These are phyloP conservation scores for Haliclystus octoradiatus DNA, from an alignment of 30 jellyfish, hydroid and myxozoan species.

Conservation along the genomic window DNA sequence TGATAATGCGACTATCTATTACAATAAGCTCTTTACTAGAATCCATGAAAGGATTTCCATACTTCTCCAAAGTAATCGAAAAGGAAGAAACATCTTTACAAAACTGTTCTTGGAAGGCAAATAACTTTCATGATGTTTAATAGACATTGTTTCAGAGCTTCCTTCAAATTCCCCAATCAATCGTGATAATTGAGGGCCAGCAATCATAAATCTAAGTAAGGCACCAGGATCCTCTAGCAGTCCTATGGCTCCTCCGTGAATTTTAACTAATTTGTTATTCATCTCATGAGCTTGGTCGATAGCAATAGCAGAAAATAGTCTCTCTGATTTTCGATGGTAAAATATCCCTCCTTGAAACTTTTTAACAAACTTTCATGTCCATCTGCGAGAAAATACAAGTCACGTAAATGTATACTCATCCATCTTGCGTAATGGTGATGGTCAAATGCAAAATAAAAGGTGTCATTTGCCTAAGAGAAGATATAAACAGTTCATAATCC, in stretches of 20 bases:
- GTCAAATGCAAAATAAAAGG: slow-evolving; percentile 19
- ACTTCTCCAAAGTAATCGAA: slow-evolving; percentile 5
- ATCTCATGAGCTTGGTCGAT: slow-evolving; percentile 35
- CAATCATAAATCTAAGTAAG: slow-evolving; percentile 27
- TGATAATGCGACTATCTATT: slow-evolving; percentile 12
- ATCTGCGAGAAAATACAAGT: background rate
- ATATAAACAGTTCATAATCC: slow-evolving; percentile 6
- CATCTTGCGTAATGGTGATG: slow-evolving; percentile 24
- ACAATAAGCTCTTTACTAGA: slow-evolving; percentile 25
- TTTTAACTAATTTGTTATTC: slow-evolving; percentile 25
- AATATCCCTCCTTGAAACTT: slow-evolving; percentile 13
- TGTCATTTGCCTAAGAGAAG: slow-evolving; percentile 3
- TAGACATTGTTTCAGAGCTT: no score
- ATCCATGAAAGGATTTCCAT: slow-evolving; percentile 47
- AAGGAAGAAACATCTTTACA: slow-evolving; percentile 22
- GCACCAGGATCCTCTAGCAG: slow-evolving; percentile 27
- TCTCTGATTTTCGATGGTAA: slow-evolving; percentile 13
- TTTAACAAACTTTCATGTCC: background rate
- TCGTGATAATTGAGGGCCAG: no score
- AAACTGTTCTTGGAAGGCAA: slow-evolving; percentile 15
- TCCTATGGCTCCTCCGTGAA: slow-evolving; percentile 32
- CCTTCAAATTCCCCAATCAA: no score
- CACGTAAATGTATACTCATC: slow-evolving; percentile 6
- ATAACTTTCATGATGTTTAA: slow-evolving; percentile 23
- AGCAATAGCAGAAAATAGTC: slow-evolving; percentile 2